Evolutionary conservation across 2,113 vertebrate species (phyloP).

Genomic region (Bubalus kerabau): DNA sequence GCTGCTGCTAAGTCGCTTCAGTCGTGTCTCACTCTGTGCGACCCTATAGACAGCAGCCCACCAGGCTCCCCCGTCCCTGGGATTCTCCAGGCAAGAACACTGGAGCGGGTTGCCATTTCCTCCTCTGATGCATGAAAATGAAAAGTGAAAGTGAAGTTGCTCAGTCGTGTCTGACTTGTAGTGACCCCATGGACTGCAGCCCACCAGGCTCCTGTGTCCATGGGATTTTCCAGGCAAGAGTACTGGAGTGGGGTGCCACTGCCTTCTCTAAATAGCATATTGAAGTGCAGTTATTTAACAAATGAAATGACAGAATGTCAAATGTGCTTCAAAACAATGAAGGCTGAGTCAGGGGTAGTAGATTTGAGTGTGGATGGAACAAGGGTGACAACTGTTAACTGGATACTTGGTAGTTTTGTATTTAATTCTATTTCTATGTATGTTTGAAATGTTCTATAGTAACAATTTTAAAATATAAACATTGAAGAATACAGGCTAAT

Average conservation of each 20-base stretch:
- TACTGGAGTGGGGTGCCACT: background rate
- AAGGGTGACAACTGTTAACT: background rate
- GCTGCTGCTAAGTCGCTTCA: background rate
- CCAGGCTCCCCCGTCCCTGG: background rate
- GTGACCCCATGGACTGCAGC: background rate
- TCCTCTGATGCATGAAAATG: background rate
- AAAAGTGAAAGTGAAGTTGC: background rate
- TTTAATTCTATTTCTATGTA: background rate
- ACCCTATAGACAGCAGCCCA: background rate
- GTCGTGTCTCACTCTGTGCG: background rate
- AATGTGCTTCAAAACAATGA: slow-evolving; percentile 7
- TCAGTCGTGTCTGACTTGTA: background rate
- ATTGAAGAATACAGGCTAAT: background rate
- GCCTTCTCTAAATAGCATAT: background rate
- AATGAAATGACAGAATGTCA: background rate
- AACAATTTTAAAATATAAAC: slow-evolving; percentile 16
- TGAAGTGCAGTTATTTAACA: background rate
- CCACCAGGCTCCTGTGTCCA: background rate
- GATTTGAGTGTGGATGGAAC: background rate
- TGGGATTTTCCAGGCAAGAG: background rate
- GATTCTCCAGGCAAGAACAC: background rate
- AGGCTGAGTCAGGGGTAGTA: background rate
- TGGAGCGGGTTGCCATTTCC: background rate
- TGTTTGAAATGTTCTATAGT: background rate
- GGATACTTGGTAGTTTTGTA: background rate